These are phyloP conservation scores for Callaeas wilsoni DNA, from an alignment of 2,113 vertebrate species.

Conservation along the genomic window DNA sequence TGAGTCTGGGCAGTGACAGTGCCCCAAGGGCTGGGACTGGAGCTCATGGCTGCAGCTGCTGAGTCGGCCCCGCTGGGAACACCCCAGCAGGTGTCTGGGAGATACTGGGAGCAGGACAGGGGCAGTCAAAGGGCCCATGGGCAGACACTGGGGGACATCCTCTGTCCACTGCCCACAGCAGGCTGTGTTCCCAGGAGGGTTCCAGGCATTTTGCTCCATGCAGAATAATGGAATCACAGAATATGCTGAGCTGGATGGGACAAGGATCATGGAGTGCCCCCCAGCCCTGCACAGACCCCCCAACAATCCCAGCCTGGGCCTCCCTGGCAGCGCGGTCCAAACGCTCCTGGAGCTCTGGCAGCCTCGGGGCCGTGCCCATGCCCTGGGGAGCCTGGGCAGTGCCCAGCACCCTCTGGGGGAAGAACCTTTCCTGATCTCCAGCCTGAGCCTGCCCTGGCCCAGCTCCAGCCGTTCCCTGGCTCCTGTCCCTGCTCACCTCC, in stretches of 20 bases:
- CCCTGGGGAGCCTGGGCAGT: neutral
- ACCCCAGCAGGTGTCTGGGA: neutral
- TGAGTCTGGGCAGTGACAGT: neutral
- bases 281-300: neutral
- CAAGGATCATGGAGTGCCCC: no score
- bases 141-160: neutral
- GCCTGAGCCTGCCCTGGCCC: neutral
- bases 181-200: neutral
- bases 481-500: neutral
- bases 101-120: neutral
- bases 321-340: neutral
- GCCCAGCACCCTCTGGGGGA: neutral
- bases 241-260: neutral
- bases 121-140: neutral
- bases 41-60: neutral
- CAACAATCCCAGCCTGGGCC: neutral
- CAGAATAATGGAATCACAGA: neutral
- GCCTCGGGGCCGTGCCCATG: neutral
- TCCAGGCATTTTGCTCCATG: neutral
- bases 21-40: neutral
- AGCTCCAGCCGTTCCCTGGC: rapidly evolving
- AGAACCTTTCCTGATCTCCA: neutral
- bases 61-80: neutral
- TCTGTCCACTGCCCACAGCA: neutral
- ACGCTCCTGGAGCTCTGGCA: neutral